Percentiles rank a stretch among this genome's conserved stretches.
phyloP scores from a whole-genome alignment of 2,113 vertebrate genomes.

The Misgurnus mizolepis region DNA sequence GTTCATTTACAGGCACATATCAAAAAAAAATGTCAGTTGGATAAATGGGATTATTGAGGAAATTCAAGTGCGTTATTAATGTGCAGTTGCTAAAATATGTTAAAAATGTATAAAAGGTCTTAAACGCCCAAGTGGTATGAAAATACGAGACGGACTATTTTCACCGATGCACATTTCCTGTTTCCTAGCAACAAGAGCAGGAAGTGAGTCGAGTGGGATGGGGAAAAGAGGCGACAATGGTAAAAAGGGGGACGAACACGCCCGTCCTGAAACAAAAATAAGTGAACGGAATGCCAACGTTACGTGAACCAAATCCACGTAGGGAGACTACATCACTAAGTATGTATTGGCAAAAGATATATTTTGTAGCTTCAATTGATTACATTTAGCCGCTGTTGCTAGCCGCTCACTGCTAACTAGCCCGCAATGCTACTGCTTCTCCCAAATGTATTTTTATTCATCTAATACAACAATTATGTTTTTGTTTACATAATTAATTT shows the following conservation, averaged over 20 bases:
- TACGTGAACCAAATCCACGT: neutral
- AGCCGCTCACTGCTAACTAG: conserved; percentile 32
- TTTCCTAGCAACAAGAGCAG: conserved; percentile 77
- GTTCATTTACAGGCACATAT: conserved; percentile 10
- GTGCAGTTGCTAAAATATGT: neutral
- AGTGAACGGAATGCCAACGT: conserved; percentile 27
- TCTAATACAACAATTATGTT: no score
- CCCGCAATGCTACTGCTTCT: conserved; percentile 27
- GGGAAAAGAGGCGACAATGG: conserved; percentile 67
- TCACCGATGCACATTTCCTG: conserved; percentile 78
- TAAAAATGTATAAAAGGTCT: neutral
- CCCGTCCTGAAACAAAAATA: conserved; percentile 48
- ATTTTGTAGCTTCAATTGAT: neutral
- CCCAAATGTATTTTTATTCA: neutral
- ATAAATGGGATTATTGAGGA: neutral
- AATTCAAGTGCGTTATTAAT: neutral
- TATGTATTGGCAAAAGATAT: conserved; percentile 13
- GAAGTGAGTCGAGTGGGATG: conserved; percentile 68
- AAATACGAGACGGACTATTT: conserved; percentile 62
- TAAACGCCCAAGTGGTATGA: neutral
- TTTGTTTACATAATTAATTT: neutral
- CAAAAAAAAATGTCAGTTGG: neutral
- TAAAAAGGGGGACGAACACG: conserved; percentile 56
- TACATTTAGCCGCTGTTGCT: neutral
- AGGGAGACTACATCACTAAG: neutral